Conservation (phyloP, 2,113 vertebrate genomes). For the Melanocharis versteri region DNA sequence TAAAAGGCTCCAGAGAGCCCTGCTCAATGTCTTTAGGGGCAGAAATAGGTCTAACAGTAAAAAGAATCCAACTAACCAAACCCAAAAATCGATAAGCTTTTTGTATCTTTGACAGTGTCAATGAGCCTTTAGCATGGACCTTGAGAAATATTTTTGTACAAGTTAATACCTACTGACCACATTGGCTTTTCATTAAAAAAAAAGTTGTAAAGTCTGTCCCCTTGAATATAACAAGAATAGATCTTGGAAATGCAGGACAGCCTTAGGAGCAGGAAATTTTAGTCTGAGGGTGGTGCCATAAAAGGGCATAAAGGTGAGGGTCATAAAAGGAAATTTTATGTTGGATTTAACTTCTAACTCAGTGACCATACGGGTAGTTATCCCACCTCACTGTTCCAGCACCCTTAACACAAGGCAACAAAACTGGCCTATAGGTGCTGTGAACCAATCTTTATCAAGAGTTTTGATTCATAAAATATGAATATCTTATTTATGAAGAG, state of each 20-base stretch:
- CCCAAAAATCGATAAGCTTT: background rate
- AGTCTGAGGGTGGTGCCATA: background rate
- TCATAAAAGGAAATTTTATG: background rate
- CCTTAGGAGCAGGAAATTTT: background rate
- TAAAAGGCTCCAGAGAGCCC: background rate
- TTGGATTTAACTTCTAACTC: background rate
- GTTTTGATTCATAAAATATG: background rate
- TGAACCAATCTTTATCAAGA: background rate
- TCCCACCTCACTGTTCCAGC: background rate
- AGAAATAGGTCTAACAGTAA: background rate
- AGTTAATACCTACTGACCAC: background rate
- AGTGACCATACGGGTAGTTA: background rate
- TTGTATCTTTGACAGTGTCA: background rate
- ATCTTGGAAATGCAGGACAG: background rate
- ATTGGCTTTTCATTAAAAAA: background rate
- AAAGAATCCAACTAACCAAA: background rate
- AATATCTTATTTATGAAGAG: background rate
- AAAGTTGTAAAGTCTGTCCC: background rate
- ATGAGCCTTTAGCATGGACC: background rate
- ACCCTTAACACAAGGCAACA: background rate
- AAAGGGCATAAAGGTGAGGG: no score
- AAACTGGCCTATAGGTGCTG: background rate
- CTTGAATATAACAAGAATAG: background rate
- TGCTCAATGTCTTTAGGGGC: background rate
- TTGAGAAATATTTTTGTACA: background rate